phyloP scores from a whole-genome alignment of 1,140 invertebrate species.

The Drosophila auraria region DNA sequence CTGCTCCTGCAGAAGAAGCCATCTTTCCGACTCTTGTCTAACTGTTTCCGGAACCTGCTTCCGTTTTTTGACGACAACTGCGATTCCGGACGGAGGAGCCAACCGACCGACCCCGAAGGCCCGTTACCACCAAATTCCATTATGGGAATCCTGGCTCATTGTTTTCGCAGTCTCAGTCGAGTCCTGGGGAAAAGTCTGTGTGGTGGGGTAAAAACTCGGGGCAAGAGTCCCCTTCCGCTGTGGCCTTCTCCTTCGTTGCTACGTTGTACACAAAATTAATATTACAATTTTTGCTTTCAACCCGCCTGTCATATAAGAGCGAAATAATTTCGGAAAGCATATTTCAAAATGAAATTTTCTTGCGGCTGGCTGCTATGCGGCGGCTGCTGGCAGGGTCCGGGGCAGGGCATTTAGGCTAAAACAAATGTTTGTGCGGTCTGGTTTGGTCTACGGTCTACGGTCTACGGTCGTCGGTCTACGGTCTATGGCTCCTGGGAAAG shows the following conservation, averaged over 20 bases:
- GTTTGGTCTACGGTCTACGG: slow-evolving; percentile 25
- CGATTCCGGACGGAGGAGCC: slow-evolving; percentile 27
- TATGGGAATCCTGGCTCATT: slow-evolving; percentile 79
- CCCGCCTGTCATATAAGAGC: slow-evolving; percentile 74
- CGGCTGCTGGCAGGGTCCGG: neutral
- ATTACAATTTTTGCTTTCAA: slow-evolving; percentile 79
- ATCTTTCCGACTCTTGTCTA: slow-evolving; percentile 51
- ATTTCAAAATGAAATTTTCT: slow-evolving; percentile 83
- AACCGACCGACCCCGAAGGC: slow-evolving; percentile 37
- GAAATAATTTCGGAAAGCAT: slow-evolving; percentile 82
- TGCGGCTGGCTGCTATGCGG: slow-evolving; percentile 56
- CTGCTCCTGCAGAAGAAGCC: slow-evolving; percentile 14
- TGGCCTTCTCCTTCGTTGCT: slow-evolving; percentile 19
- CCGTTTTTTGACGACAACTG: slow-evolving; percentile 62
- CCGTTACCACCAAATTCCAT: slow-evolving; percentile 77
- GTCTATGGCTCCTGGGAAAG: slow-evolving; percentile 40
- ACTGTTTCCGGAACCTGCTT: slow-evolving; percentile 54
- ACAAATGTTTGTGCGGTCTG: slow-evolving; percentile 71
- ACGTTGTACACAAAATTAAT: slow-evolving; percentile 74
- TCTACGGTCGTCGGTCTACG: slow-evolving; percentile 9
- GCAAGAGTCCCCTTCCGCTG: slow-evolving; percentile 34
- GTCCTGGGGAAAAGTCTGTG: slow-evolving; percentile 19
- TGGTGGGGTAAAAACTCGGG: slow-evolving; percentile 38
- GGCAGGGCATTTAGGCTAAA: slow-evolving; percentile 60
- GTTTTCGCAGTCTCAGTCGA: slow-evolving; percentile 58